These are phyloP conservation scores for Xestoiulus laeticollis DNA, from an alignment of 2,888 invertebrate species.

Conservation along the genomic window DNA sequence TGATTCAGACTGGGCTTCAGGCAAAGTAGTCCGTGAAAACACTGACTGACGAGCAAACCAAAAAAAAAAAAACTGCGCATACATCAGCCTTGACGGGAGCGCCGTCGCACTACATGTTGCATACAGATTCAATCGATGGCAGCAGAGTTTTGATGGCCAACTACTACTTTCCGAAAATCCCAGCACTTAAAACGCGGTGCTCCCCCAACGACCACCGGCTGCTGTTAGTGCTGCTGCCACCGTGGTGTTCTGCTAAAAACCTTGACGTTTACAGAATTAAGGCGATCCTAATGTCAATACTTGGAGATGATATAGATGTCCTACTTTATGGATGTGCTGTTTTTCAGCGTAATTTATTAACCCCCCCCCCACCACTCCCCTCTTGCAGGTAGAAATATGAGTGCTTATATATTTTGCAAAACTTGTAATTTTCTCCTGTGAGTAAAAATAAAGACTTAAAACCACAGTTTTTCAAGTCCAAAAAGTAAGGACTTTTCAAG, in stretches of 20 bases:
- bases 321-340: too few relatives aligned
- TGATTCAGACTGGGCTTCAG: neutral
- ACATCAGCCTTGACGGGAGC: conserved; percentile 1
- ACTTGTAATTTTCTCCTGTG: too few relatives aligned
- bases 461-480: too few relatives aligned
- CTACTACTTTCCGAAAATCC: neutral
- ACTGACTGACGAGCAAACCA: neutral
- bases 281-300: too few relatives aligned
- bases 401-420: too few relatives aligned
- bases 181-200: neutral
- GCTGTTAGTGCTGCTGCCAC: neutral
- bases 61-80: neutral
- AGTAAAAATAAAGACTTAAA: too few relatives aligned
- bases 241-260: neutral
- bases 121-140: neutral
- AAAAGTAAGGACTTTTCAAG: too few relatives aligned
- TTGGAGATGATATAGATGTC: too few relatives aligned
- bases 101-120: conserved; percentile 1
- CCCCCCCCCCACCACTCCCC: too few relatives aligned
- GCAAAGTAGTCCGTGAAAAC: neutral
- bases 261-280: too few relatives aligned
- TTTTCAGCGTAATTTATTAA: too few relatives aligned
- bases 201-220: neutral
- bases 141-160: neutral
- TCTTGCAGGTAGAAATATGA: too few relatives aligned